Percentiles rank a stretch among this genome's conserved stretches.
Conservation (phyloP, 2,113 vertebrate species). For the Kryptolebias marmoratus region DNA sequence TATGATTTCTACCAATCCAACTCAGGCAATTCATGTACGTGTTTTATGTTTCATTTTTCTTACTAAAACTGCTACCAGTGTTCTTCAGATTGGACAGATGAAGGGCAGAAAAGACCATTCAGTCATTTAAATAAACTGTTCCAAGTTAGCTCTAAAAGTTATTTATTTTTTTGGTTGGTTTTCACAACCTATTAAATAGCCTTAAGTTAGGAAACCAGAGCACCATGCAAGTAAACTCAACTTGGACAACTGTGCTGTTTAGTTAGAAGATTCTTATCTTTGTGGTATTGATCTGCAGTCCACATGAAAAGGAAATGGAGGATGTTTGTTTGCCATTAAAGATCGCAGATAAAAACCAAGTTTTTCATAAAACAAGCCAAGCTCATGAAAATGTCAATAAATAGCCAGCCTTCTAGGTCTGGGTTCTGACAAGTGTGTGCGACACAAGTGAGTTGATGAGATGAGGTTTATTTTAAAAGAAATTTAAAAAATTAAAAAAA, state of each 20-base stretch:
- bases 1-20: too few relatives aligned
- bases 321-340: too few relatives aligned
- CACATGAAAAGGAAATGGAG: too few relatives aligned
- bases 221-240: not conserved
- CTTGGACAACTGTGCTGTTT: not conserved
- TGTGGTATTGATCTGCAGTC: too few relatives aligned
- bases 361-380: too few relatives aligned
- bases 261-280: not conserved
- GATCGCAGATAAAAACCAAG: too few relatives aligned
- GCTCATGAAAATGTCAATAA: too few relatives aligned
- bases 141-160: not conserved
- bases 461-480: slow-evolving; percentile 20
- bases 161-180: not conserved
- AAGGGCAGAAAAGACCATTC: not conserved
- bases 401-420: not conserved
- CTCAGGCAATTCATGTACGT: too few relatives aligned
- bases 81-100: too few relatives aligned
- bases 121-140: not conserved
- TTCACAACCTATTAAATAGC: not conserved
- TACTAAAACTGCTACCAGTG: too few relatives aligned
- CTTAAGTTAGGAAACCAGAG: not conserved
- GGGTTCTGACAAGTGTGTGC: slow-evolving; percentile 4
- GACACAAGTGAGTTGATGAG: slow-evolving; percentile 16
- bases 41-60: too few relatives aligned
- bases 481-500: too few relatives aligned